phyloP scores from a whole-genome alignment of 2,113 vertebrate species.

The Grantiella picta region DNA sequence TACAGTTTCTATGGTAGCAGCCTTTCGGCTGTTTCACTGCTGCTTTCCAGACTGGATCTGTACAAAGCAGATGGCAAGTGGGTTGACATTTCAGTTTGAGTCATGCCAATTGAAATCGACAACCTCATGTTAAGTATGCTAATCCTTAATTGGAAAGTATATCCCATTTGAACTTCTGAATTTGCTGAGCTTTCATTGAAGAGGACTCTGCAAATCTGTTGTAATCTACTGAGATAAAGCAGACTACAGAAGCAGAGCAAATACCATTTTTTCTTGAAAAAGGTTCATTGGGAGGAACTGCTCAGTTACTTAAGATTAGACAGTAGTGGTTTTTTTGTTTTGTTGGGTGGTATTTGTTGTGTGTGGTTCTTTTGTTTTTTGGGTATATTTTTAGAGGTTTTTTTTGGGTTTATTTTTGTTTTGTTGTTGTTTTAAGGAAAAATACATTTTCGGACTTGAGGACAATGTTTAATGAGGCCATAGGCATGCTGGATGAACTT shows the following conservation, averaged over 20 bases:
- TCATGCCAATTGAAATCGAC: conserved; percentile 51
- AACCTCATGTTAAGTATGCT: conserved; percentile 46
- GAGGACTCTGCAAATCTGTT: neutral
- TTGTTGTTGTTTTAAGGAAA: neutral
- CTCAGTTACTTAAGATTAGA: neutral
- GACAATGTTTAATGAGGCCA: neutral
- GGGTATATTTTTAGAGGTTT: neutral
- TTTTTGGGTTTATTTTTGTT: neutral
- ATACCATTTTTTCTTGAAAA: neutral
- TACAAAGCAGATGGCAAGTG: conserved; percentile 52
- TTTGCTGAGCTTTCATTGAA: conserved; percentile 45
- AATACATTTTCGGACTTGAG: neutral
- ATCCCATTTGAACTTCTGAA: conserved; percentile 9
- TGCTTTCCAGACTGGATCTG: conserved; percentile 12
- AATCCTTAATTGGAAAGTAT: conserved; percentile 60
- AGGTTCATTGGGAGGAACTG: neutral
- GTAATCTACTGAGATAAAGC: neutral
- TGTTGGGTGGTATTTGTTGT: neutral
- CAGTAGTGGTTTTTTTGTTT: neutral
- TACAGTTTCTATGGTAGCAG: conserved; percentile 20
- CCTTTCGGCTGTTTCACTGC: neutral
- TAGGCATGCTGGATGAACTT: neutral
- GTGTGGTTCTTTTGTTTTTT: neutral
- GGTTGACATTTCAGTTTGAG: conserved; percentile 68
- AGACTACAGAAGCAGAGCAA: neutral